Percentiles rank a stretch among this genome's conserved stretches.
phyloP scores from a whole-genome alignment of 2,113 vertebrate species.

The Terrapene triunguis region DNA sequence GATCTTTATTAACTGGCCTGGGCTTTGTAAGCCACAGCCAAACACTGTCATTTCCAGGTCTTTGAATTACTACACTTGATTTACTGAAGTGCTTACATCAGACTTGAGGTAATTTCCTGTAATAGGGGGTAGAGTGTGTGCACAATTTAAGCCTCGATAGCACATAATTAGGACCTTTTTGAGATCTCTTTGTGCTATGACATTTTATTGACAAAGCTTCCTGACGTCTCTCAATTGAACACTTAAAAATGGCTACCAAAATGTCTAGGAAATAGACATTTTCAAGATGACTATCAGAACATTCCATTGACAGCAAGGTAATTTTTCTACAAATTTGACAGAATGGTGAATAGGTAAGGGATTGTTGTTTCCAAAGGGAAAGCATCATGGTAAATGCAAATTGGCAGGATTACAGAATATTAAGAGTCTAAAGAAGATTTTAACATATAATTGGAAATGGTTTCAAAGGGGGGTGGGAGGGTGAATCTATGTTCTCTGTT shows the following conservation, averaged over 20 bases:
- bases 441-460: slow-evolving; percentile 72
- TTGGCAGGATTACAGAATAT: slow-evolving; percentile 73
- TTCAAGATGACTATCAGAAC: slow-evolving; percentile 35
- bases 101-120: background rate
- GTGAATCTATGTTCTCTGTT: slow-evolving; percentile 53
- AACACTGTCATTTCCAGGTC: background rate
- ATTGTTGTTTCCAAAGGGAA: slow-evolving; percentile 67
- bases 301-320: slow-evolving; percentile 41
- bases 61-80: background rate
- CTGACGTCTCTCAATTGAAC: slow-evolving; percentile 11
- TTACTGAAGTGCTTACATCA: background rate
- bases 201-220: slow-evolving; percentile 6
- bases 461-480: slow-evolving; percentile 16
- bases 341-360: slow-evolving; percentile 52
- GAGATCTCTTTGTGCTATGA: background rate
- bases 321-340: slow-evolving; percentile 58
- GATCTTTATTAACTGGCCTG: background rate
- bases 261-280: slow-evolving; percentile 32
- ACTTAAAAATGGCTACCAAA: slow-evolving; percentile 3
- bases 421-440: slow-evolving; percentile 73
- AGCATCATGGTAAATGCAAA: slow-evolving; percentile 69
- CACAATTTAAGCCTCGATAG: background rate
- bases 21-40: background rate
- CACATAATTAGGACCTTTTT: background rate
- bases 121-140: background rate